Conservation (phyloP, 1,140 invertebrate genomes). For the Drosophila willistoni region DNA sequence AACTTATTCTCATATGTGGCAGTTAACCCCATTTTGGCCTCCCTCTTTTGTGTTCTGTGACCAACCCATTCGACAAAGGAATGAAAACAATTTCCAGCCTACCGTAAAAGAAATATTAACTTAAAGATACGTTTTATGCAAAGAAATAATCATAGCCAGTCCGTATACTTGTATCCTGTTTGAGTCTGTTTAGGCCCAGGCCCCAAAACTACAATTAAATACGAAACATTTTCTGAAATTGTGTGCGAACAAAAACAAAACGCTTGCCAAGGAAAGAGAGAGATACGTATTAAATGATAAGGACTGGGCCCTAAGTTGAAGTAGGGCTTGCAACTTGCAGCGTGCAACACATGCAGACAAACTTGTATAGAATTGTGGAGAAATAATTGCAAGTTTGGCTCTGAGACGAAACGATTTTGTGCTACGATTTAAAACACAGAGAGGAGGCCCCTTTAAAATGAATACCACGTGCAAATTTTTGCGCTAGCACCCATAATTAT, state of each 20-base stretch:
- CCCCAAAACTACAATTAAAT: conserved; percentile 50
- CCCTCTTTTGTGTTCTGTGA: neutral
- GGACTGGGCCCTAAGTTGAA: conserved; percentile 10
- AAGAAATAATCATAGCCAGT: conserved; percentile 50
- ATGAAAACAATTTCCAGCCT: conserved; percentile 29
- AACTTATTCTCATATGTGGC: neutral
- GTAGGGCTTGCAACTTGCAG: conserved; percentile 20
- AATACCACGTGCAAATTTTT: conserved; percentile 60
- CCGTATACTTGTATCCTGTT: conserved; percentile 41
- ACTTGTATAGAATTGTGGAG: conserved; percentile 14
- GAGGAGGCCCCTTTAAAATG: conserved; percentile 32
- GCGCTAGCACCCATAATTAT: conserved; percentile 60
- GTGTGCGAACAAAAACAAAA: conserved; percentile 56
- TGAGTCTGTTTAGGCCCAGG: conserved; percentile 34
- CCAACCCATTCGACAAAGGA: neutral
- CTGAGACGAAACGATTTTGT: conserved; percentile 24
- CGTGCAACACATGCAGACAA: conserved; percentile 20
- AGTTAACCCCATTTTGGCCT: neutral
- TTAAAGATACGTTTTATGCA: conserved; percentile 53
- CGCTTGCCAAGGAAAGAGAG: conserved; percentile 1
- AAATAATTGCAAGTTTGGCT: conserved; percentile 53
- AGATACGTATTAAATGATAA: conserved; percentile 66
- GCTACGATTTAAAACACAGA: conserved; percentile 19
- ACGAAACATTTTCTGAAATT: conserved; percentile 29
- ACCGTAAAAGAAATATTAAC: conserved; percentile 49